Percentiles rank a stretch among this genome's conserved stretches.
These are phyloP conservation scores for Matsumyia berberina DNA, from an alignment of 2,888 invertebrate species.

Conservation along the genomic window DNA sequence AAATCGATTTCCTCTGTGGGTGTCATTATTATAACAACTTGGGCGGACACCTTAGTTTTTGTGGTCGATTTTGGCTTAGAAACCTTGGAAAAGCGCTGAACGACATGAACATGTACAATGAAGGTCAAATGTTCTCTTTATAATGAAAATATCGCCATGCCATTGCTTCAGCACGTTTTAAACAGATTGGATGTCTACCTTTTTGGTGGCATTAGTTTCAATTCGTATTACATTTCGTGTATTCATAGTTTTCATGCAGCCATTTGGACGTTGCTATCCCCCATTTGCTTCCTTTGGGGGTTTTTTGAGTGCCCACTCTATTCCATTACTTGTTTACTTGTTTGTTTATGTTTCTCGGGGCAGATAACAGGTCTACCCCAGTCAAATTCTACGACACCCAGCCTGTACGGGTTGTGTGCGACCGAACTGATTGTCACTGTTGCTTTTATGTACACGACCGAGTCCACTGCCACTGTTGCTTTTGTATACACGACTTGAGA, in stretches of 20 bases:
- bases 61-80: slow-evolving; percentile 2
- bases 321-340: too few species aligned
- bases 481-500: too few species aligned
- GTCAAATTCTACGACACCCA: too few species aligned
- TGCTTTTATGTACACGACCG: too few species aligned
- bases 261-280: neutral
- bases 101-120: slow-evolving; percentile 45
- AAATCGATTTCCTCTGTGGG: slow-evolving; percentile 13
- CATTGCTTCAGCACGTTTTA: slow-evolving; percentile 23
- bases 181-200: slow-evolving; percentile 2
- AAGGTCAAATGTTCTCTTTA: slow-evolving; percentile 34
- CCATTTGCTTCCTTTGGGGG: too few species aligned
- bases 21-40: neutral
- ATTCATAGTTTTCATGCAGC: neutral
- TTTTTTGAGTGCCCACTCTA: too few species aligned
- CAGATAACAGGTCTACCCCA: too few species aligned
- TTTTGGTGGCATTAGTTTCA: neutral
- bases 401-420: too few species aligned
- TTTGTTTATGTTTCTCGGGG: too few species aligned
- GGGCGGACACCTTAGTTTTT: too few species aligned
- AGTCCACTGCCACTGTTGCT: too few species aligned
- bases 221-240: neutral
- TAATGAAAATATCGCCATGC: slow-evolving; percentile 21
- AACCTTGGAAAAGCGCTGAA: slow-evolving; percentile 40
- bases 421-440: too few species aligned